Evolutionary conservation across 2,797 vertebrate genomes (phyloP), one percentile per base, ranked within the genome.

Genomic region (Lutjanus campechanus): DNA sequence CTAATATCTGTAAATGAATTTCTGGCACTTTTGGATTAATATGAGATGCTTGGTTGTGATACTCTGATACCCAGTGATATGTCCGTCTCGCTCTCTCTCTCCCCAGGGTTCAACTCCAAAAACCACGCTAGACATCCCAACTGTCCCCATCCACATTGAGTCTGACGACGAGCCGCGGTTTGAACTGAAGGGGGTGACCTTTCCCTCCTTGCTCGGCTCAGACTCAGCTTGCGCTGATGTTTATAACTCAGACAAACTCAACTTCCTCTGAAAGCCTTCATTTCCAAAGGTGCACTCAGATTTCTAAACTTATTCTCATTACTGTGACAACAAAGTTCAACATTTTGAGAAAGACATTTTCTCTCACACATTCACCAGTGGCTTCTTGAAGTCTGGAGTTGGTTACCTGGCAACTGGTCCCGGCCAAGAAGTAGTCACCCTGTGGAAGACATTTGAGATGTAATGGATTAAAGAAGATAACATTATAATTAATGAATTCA

Each of bases 201-300:
- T 85, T 8, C 20, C 50, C 53, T 77, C 66, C 2, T 20, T 54
- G 0, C 87, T 91, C 67, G 59, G 11, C 17, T 79, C 84, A 7
- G 65, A 77, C 1, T 50, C 69, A 5, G 0, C 11, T 0, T 4
- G 1, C n/a, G 8, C 17, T 40, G 8, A 73, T 6, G 85, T 90
- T 53, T 92, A 88, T 60, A 84, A 17, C 36, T 92, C 91, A 54
- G 74, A 87, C 53, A 89, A 91, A 76, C 64, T 91, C 16, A 86
- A 81, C 70, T 90, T 88, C 62, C 43, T 61, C 3, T 64, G 50
- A 85, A 60, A 72, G 12, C 10, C 50, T 74, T 68, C 0, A 61
- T 9, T 59, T 58, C 51, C 0, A 54, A 46, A 60, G 10, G 1
- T 15, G 7, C 13, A 50, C 7, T 40, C 4, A 53, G 3, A 68